These are phyloP conservation scores for Drosophila borealis DNA, from an alignment of 2,888 invertebrate genomes.

Conservation along the genomic window DNA sequence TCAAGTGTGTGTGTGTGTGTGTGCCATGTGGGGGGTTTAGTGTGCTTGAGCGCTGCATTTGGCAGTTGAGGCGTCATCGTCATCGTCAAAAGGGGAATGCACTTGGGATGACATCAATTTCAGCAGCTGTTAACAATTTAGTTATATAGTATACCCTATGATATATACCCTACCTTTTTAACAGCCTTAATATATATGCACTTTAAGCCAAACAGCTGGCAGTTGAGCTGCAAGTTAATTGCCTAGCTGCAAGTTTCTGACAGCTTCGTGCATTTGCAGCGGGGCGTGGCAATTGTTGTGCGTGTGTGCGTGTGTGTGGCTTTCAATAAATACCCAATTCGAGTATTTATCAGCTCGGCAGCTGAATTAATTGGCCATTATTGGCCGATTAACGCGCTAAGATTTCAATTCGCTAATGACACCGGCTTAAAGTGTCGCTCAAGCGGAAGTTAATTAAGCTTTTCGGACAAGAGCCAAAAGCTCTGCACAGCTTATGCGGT, in stretches of 20 bases:
- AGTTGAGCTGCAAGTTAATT: slow-evolving; percentile 22
- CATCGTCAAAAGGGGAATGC: slow-evolving; percentile 53
- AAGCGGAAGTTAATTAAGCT: neutral
- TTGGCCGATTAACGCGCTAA: slow-evolving; percentile 21
- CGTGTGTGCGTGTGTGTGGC: too few relatives aligned
- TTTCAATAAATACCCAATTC: too few relatives aligned
- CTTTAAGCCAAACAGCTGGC: slow-evolving; percentile 33
- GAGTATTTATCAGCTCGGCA: neutral
- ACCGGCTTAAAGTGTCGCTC: neutral
- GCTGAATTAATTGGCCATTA: slow-evolving; percentile 27
- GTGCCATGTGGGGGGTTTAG: slow-evolving; percentile 28
- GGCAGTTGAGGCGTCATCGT: slow-evolving; percentile 39
- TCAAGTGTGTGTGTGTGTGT: slow-evolving; percentile 1
- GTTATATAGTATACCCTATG: slow-evolving; percentile 12
- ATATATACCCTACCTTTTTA: neutral
- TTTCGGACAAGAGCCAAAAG: neutral
- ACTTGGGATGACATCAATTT: slow-evolving; percentile 63
- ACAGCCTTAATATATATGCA: slow-evolving; percentile 34
- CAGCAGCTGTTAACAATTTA: slow-evolving; percentile 58
- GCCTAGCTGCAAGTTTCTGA: neutral
- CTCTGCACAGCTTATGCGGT: neutral
- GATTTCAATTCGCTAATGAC: slow-evolving; percentile 11
- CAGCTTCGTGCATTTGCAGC: too few relatives aligned
- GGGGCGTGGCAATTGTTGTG: too few relatives aligned
- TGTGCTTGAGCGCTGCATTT: slow-evolving; percentile 52